A percentile compares a stretch with the other conserved stretches of the same genome.
Evolutionary conservation across 2,797 vertebrate genomes (phyloP).

Genomic region (Cuculus canorus): DNA sequence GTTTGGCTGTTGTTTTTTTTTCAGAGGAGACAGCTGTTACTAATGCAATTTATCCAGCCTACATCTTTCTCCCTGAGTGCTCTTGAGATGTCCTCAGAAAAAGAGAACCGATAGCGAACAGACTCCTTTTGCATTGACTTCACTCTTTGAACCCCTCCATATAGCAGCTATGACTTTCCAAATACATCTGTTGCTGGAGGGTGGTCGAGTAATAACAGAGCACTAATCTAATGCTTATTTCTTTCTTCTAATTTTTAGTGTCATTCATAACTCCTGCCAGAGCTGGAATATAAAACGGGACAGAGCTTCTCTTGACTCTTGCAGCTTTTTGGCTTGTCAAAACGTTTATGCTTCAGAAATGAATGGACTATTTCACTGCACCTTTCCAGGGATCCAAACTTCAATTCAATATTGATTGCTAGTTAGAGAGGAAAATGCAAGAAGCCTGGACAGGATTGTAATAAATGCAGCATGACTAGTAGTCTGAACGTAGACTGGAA

Average conservation of each 20-base stretch:
- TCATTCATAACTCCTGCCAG: background rate
- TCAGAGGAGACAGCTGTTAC: background rate
- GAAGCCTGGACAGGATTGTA: background rate
- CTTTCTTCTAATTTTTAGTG: background rate
- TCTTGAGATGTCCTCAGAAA: background rate
- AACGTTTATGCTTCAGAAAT: background rate
- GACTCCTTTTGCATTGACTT: background rate
- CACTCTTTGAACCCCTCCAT: background rate
- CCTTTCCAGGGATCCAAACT: background rate
- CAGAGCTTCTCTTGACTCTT: background rate
- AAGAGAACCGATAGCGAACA: background rate
- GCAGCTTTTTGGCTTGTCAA: background rate
- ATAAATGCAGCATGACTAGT: background rate
- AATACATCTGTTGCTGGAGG: background rate
- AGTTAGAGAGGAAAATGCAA: background rate
- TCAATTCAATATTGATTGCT: background rate
- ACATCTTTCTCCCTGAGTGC: background rate
- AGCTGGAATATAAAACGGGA: background rate
- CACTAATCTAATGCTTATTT: background rate
- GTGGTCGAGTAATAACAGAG: background rate
- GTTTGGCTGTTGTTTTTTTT: background rate
- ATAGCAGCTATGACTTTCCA: background rate
- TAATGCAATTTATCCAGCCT: background rate
- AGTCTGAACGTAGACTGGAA: background rate
- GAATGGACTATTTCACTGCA: background rate